Evolutionary conservation across 2,888 invertebrate genomes (phyloP), one percentile per base, ranked within the genome.

Genomic region (Himalopsyche tibetana): DNA sequence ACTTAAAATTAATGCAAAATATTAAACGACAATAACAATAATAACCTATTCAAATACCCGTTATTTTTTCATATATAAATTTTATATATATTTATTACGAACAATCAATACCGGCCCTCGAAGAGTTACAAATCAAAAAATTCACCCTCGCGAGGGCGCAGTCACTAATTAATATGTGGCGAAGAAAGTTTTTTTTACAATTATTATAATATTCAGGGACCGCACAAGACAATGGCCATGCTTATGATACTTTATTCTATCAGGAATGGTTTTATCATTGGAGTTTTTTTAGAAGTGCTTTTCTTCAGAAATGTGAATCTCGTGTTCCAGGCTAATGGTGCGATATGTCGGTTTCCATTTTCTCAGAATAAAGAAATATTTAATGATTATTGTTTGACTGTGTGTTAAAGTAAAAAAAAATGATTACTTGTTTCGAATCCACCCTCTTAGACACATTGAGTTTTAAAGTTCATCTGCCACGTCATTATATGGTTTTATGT

Each of bases 1-100:
- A 87, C 85, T 85, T 87, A 87, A 87, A 87, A 85, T 83, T 85
- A 85, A 82, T 85, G 83, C 82, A 87, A 87, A 87, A 85, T 85
- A 84, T 82, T 79, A 87, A 69, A 87, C 63, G 83, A 85, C 85
- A 85, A 83, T 85, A 85, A 85, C 84, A 83, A 83, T 82, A 85
- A 85, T 84, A 82, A 74, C 84, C 84, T 87, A 87, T 85, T 63
- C 87, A 69, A 85, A 85, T 87, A 87, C 87, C 87, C 87, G 87
- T 87, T 84, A 74, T 83, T 83, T 83, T 83, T 80, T 80, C 19
- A 28, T 19, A 74, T 74, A 74, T 74, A 74, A 28, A 45, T 80
- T 84, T 81, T 74, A 74, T 85, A 85, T 80, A 85, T 83, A 83
- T 63, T 85, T 85, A 63, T 51, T 83, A 80, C 80, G 84, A 84